Evolutionary conservation across 92 coral and sea anemone species (phyloP), one percentile per base, ranked within the genome.

Genomic region (Bergia puertoricense): DNA sequence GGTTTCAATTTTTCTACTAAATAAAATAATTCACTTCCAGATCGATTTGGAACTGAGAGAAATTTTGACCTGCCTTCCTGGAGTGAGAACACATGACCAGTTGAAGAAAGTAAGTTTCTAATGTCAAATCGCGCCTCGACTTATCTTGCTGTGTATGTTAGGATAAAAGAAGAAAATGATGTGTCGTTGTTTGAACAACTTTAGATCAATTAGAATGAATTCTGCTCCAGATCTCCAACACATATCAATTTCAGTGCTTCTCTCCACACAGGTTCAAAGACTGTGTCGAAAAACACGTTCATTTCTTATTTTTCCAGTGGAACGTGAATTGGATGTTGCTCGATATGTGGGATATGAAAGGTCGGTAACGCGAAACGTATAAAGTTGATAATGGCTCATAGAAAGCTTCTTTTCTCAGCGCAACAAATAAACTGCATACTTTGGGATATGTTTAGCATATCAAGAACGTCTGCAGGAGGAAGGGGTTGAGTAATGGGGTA

Each of bases 211-310:
- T 46, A 46, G 6, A 1, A 46, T 6, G 51, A 46, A 30, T 30
- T 30, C 30, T 30, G 30, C 30, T 30, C 30, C 30, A 30, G 30
- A 30, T 30, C 30, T 30, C 30, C 30, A 30, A 30, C 30, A 30
- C 1, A 5, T n/a, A 45, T 7, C 45, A 43, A 80, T 57, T 62
- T 1, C 38, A 8, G 9, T 82, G 46, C 22, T 38, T 37, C 30
- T 46, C 30, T 48, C 39, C 10, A 8, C 45, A 6, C 48, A 95
- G 98, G 89, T 95, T 42, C 98, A 93, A 79, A 91, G 96, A 74
- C 89, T 95, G 30, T 95, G 96, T 65, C 94, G 98, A 1, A 91
- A 88, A 75, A 93, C 98, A 75, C 96, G 98, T 43, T 95, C 98
- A 9, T 93, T 95, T 85, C 92, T 91, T 90, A 95, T 95, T 36